These are phyloP conservation scores for Sceloporus undulatus DNA, from an alignment of 2,113 vertebrate species.

Conservation along the genomic window DNA sequence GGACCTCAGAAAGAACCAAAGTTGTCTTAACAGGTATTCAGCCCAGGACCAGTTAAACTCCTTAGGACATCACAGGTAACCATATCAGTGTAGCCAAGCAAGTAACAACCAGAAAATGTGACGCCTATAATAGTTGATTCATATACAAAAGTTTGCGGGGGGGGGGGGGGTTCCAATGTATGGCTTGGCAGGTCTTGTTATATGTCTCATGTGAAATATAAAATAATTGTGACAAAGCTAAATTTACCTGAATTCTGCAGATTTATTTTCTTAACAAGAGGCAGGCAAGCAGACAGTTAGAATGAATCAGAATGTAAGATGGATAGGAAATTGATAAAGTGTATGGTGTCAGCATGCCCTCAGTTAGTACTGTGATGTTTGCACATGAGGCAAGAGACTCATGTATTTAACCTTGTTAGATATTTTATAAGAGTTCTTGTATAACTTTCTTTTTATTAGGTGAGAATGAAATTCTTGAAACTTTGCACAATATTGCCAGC, in stretches of 20 bases:
- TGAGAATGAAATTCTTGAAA: conserved; percentile 94
- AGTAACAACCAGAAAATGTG: neutral
- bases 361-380: neutral
- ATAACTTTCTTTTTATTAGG: conserved; percentile 79
- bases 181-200: neutral
- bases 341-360: neutral
- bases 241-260: too few species aligned
- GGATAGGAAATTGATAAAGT: neutral
- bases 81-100: neutral
- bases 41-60: neutral
- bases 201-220: neutral
- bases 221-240: neutral
- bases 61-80: neutral
- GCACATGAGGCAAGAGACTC: neutral
- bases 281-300: neutral
- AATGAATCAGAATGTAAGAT: neutral
- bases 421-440: conserved; percentile 18
- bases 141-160: neutral
- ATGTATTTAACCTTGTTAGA: neutral
- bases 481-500: conserved; percentile 88
- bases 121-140: neutral
- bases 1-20: neutral
- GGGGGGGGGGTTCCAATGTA: neutral
- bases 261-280: too few species aligned
- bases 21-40: neutral